These are phyloP conservation scores for Ypsolopha scabrella DNA, from an alignment of 2,888 invertebrate species.

Conservation along the genomic window DNA sequence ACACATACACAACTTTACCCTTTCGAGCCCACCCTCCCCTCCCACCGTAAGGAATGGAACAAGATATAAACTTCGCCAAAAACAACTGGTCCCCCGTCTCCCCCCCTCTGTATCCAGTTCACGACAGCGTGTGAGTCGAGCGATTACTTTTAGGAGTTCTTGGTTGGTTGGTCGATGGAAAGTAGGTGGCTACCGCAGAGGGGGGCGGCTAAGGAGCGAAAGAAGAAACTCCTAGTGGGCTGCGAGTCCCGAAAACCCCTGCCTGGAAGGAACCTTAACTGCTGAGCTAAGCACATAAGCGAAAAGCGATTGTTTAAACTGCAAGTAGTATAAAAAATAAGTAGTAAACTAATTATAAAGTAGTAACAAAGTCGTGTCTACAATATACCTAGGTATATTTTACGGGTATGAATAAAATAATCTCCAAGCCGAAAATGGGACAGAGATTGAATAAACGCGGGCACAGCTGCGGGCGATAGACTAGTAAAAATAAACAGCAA, in stretches of 20 bases:
- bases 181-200: constrained; percentile 16
- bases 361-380: too few species aligned
- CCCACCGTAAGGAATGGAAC: constrained; percentile 40
- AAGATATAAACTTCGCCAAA: constrained; percentile 36
- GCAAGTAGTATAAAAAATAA: too few species aligned
- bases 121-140: neutral
- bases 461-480: too few species aligned
- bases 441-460: too few species aligned
- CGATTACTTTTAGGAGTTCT: constrained; percentile 39
- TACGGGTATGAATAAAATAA: too few species aligned
- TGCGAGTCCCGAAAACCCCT: constrained; percentile 26
- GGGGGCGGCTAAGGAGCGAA: constrained; percentile 43
- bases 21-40: constrained; percentile 19
- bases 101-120: constrained; percentile 10
- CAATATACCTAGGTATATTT: too few species aligned
- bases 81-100: constrained; percentile 22
- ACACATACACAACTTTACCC: constrained; percentile 30
- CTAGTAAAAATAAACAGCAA: too few species aligned
- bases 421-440: too few species aligned
- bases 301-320: too few species aligned
- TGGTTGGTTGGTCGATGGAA: constrained; percentile 26
- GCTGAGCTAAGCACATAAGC: too few species aligned
- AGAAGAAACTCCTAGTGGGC: constrained; percentile 49
- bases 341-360: too few species aligned
- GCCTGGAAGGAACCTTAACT: constrained; percentile 23